Conservation (phyloP, 2,113 vertebrate genomes). For the Emydocephalus ijimae region DNA sequence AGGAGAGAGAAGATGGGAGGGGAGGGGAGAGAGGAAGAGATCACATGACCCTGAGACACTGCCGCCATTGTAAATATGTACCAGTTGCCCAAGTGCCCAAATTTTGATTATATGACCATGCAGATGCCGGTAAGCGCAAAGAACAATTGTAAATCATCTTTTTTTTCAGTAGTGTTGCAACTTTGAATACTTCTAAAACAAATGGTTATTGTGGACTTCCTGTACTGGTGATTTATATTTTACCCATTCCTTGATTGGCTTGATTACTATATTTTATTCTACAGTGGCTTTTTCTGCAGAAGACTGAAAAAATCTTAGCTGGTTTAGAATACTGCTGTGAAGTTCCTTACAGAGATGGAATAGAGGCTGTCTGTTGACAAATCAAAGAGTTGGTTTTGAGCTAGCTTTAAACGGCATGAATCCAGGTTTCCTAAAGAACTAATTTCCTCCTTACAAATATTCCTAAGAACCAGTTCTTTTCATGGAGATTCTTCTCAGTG, state of each 20-base stretch:
- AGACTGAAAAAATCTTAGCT: background rate
- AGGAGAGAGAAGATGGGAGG: background rate
- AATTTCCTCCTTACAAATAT: background rate
- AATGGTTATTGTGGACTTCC: background rate
- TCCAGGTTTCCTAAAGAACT: background rate
- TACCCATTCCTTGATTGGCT: background rate
- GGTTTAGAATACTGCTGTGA: background rate
- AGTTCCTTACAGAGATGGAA: background rate
- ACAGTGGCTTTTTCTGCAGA: background rate
- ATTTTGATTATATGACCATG: background rate
- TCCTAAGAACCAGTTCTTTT: background rate
- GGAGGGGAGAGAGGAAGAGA: background rate
- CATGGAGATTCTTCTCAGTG: background rate
- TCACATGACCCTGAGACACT: background rate
- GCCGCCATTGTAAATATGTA: background rate
- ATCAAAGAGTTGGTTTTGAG: background rate
- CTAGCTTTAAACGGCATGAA: background rate
- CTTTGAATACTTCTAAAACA: background rate
- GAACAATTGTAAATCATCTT: background rate
- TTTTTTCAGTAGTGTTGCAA: background rate
- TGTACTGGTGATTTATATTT: background rate
- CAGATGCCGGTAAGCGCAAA: background rate
- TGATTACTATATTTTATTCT: background rate
- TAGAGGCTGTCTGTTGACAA: background rate
- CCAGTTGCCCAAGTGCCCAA: background rate